Evolutionary conservation across 2,797 vertebrate species (phyloP).

Genomic region (Poecilia velifera): DNA sequence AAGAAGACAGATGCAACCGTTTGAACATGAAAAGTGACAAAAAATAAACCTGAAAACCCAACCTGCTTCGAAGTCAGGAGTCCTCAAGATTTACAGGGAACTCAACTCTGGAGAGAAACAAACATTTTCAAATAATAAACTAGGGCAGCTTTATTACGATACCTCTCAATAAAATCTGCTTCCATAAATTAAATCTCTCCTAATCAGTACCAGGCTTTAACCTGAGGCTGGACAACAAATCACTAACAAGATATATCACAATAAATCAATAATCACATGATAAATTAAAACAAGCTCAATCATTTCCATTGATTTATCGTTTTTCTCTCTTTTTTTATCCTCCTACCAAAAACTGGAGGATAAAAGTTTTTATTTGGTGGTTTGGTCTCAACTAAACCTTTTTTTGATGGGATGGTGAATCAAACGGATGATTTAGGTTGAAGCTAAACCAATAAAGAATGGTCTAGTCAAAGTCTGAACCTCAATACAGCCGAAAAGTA

Average conservation of each 20-base stretch:
- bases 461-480: background rate
- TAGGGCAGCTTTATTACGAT: background rate
- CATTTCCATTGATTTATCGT: too few species aligned
- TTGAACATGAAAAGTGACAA: background rate
- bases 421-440: background rate
- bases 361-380: too few species aligned
- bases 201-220: background rate
- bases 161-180: background rate
- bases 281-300: too few species aligned
- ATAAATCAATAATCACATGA: too few species aligned
- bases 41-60: background rate
- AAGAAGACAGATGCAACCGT: background rate
- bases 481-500: background rate
- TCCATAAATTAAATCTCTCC: background rate
- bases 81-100: background rate
- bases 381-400: too few species aligned
- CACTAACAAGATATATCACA: too few species aligned
- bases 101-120: background rate
- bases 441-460: background rate
- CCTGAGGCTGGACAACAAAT: background rate
- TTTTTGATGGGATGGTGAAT: too few species aligned
- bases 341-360: too few species aligned
- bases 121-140: background rate
- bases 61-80: background rate
- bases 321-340: too few species aligned